A percentile compares a stretch with the other conserved stretches of the same genome.
Conservation (phyloP, 2,888 invertebrate species). For the Phytoseiulus persimilis region DNA sequence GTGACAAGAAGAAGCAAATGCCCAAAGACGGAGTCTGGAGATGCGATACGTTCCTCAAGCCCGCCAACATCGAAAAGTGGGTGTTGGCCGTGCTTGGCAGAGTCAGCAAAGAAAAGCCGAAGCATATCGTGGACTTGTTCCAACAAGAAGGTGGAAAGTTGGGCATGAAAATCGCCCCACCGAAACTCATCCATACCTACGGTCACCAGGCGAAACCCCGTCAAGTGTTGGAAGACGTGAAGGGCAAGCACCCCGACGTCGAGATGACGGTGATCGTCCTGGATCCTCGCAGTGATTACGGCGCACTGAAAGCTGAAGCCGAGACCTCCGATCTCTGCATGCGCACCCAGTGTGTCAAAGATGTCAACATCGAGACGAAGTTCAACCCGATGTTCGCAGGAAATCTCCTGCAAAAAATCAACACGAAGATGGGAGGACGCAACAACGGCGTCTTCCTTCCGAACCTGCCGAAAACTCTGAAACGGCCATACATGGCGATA, state of each 20-base stretch:
- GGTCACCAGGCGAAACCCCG: background rate
- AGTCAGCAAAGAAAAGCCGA: background rate
- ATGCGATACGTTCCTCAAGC: background rate
- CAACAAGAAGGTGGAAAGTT: conserved; percentile 16
- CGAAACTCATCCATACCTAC: background rate
- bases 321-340: conserved; percentile 11
- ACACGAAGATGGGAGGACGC: conserved; percentile 49
- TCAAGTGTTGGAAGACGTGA: background rate
- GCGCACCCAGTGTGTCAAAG: conserved; percentile 26
- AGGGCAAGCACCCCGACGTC: background rate
- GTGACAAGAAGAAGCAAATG: background rate
- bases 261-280: conserved; percentile 12
- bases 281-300: background rate
- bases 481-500: conserved; percentile 60
- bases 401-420: conserved; percentile 49
- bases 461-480: conserved; percentile 48
- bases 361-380: conserved; percentile 41
- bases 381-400: conserved; percentile 39
- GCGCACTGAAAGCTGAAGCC: background rate
- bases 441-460: conserved; percentile 46
- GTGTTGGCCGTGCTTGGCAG: conserved; percentile 12
- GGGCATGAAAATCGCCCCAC: background rate
- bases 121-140: background rate
- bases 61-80: conserved; percentile 30
- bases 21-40: background rate